Conservation (phyloP, 2,113 vertebrate species). For the Hypomesus transpacificus region DNA sequence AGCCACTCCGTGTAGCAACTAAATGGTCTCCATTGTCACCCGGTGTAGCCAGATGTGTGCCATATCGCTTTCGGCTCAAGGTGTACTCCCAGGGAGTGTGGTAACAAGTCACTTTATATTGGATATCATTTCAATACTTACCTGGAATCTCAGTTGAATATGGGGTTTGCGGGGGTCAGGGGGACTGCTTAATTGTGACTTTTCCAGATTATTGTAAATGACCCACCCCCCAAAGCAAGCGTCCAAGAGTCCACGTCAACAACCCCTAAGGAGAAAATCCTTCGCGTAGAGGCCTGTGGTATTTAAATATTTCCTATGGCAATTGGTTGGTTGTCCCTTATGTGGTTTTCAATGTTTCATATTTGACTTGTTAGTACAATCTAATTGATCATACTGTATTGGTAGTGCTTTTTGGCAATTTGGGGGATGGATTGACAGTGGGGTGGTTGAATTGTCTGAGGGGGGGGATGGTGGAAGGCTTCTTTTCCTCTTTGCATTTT, state of each 20-base stretch:
- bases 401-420: slow-evolving; percentile 23
- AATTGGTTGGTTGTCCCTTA: slow-evolving; percentile 36
- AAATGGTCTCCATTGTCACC: slow-evolving; percentile 34
- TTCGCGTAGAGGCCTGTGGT: slow-evolving; percentile 56
- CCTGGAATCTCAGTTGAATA: slow-evolving; percentile 50
- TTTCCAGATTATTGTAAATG: slow-evolving; percentile 71
- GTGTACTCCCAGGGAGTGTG: slow-evolving; percentile 49
- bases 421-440: slow-evolving; percentile 34
- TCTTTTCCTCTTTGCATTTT: slow-evolving; percentile 69
- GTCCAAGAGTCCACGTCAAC: slow-evolving; percentile 49
- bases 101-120: slow-evolving; percentile 59
- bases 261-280: slow-evolving; percentile 60
- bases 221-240: slow-evolving; percentile 49
- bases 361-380: slow-evolving; percentile 23
- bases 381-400: slow-evolving; percentile 34
- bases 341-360: slow-evolving; percentile 32
- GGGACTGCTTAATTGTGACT: slow-evolving; percentile 71
- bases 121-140: slow-evolving; percentile 50
- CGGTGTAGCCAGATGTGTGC: slow-evolving; percentile 54
- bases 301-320: slow-evolving; percentile 59
- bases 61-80: slow-evolving; percentile 12
- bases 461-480: slow-evolving; percentile 55
- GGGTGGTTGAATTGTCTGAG: slow-evolving; percentile 27
- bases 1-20: slow-evolving; percentile 51
- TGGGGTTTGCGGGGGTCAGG: slow-evolving; percentile 49